Conservation (phyloP, 1,140 invertebrate genomes). For the Habropoda laboriosa region DNA sequence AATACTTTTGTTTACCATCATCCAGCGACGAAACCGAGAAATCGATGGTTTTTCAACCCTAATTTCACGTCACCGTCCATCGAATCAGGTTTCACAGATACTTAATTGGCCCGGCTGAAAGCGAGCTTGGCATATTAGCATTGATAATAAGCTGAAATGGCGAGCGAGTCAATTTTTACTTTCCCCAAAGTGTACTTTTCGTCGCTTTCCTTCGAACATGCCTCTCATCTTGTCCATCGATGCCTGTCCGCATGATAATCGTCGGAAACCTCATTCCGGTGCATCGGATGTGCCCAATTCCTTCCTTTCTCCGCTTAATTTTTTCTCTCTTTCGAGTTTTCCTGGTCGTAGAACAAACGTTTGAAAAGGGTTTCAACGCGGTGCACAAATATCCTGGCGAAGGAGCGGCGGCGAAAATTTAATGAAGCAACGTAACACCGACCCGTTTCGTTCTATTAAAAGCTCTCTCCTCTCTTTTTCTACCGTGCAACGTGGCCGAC, state of each 20-base stretch:
- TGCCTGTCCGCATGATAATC: background rate
- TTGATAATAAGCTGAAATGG: slow-evolving; percentile 13
- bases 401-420: background rate
- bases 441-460: slow-evolving; percentile 22
- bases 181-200: background rate
- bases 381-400: background rate
- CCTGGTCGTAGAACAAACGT: background rate
- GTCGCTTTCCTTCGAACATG: background rate
- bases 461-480: background rate
- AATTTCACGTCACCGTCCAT: background rate
- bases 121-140: slow-evolving; percentile 3
- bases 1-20: too few relatives aligned
- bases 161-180: slow-evolving; percentile 5
- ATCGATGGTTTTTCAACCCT: background rate
- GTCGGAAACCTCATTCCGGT: background rate
- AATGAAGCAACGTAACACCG: slow-evolving; percentile 3
- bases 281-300: background rate
- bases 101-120: background rate
- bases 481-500: background rate
- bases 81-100: background rate
- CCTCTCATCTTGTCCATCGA: background rate
- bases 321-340: too few relatives aligned
- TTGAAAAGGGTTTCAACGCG: background rate
- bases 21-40: background rate
- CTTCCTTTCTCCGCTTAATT: background rate